Evolutionary conservation across 2,797 vertebrate genomes (phyloP), one percentile per base, ranked within the genome.

Genomic region (Fratercula arctica): DNA sequence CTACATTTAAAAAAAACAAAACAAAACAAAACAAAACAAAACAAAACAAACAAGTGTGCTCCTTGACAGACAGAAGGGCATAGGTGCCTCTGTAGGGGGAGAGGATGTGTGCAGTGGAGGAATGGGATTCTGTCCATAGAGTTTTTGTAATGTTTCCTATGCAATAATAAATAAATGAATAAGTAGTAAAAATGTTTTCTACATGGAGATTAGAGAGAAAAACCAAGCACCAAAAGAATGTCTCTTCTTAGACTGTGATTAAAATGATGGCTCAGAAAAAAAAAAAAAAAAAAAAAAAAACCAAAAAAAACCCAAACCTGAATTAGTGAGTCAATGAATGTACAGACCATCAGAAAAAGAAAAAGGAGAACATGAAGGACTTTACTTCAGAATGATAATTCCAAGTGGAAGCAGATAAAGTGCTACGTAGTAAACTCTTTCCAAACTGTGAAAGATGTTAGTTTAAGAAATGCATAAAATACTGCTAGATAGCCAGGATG

Each of bases 341-440:
- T 85, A 85, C 25, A 87, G 15, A 69, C 31, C 28, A 75, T 10
- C 4, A 81, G n/a, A 18, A 18, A 45, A 45, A 2, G 73, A 68
- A 84, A 84, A 91, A 66, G 54, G 6, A 39, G 14, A 16, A 19
- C 15, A 17, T 6, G 35, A 75, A 89, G 18, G 4, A 3, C 37
- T 86, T 87, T 90, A 64, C 12, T 64, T 82, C 61, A 77, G 63
- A 95, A 87, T 13, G 8, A 46, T 80, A 61, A 86, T 73, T 96
- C 33, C 16, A 74, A 74, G 48, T 50, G 26, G 43, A 84, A 83
- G 31, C n/a, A 74, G 29, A 85, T 33, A 41, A 84, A 86, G 2
- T n/a, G 19, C 25, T 43, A 1, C 11, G 14, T 6, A 48, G 23
- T 15, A 77, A 89, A 33, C 24, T 45, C 39, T 48, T 87, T 57